Conservation (phyloP, 1,140 invertebrate species). For the Panagrolaimus sp. region DNA sequence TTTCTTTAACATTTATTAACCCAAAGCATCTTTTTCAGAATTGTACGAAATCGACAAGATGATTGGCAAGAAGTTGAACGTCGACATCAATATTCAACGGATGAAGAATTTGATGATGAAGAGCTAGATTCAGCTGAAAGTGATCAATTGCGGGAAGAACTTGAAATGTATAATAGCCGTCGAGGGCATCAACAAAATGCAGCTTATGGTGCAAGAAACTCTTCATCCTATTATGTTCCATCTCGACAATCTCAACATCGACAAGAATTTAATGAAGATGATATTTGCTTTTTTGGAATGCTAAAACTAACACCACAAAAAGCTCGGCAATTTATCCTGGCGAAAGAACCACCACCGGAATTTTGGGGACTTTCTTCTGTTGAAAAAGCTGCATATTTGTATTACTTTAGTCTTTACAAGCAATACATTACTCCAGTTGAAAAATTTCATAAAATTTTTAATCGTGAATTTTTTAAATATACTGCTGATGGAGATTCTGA, state of each 20-base stretch:
- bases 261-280: neutral
- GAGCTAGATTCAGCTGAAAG: neutral
- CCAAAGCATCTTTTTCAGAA: neutral
- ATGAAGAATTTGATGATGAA: conserved; percentile 4
- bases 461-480: conserved; percentile 48
- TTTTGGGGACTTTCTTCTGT: conserved; percentile 29
- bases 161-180: too few relatives aligned
- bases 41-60: neutral
- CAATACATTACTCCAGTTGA: conserved; percentile 32
- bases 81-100: neutral
- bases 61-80: conserved; percentile 14
- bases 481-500: conserved; percentile 28
- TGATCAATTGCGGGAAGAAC: neutral
- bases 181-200: too few relatives aligned
- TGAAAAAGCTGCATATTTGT: conserved; percentile 42
- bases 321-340: conserved; percentile 18
- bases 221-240: too few relatives aligned
- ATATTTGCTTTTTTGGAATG: neutral
- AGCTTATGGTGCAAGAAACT: too few relatives aligned
- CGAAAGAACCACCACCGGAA: conserved; percentile 82
- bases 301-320: neutral
- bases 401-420: conserved; percentile 41
- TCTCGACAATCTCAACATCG: neutral
- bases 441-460: conserved; percentile 39
- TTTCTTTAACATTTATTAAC: neutral